Conservation (phyloP, 2,113 vertebrate species). For the Pteropus alecto region DNA sequence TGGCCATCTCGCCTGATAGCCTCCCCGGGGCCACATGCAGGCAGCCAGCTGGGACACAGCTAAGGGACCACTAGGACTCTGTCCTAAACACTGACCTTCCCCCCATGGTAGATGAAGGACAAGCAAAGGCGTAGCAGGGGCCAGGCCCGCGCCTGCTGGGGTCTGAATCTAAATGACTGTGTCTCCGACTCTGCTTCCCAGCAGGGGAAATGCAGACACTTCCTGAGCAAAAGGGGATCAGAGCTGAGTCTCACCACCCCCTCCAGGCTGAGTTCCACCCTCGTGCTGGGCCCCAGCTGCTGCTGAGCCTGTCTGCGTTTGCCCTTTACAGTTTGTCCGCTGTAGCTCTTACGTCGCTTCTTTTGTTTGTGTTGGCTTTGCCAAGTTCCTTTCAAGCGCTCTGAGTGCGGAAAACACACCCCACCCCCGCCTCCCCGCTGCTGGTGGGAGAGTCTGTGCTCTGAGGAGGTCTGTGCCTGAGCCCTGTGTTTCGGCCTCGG, state of each 20-base stretch:
- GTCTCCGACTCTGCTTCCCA: neutral
- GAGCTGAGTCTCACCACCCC: neutral
- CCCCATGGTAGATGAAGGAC: neutral
- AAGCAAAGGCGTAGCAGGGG: neutral
- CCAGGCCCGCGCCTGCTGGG: fast-evolving
- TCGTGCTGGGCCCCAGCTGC: neutral
- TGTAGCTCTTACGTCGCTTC: neutral
- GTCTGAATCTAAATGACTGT: neutral
- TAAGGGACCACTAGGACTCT: neutral
- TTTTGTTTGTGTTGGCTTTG: conserved; percentile 42
- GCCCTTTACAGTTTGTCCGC: neutral
- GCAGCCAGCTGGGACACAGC: neutral
- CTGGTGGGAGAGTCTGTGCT: neutral
- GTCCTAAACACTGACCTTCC: neutral
- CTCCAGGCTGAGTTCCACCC: neutral
- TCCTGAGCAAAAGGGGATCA: neutral
- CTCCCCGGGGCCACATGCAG: neutral
- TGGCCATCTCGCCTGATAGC: neutral
- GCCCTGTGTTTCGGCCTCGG: neutral
- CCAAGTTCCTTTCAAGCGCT: neutral
- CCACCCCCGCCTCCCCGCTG: neutral
- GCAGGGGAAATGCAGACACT: neutral
- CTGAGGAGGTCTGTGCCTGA: neutral
- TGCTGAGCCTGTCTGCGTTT: neutral
- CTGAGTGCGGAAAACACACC: neutral